A percentile compares a stretch with the other conserved stretches of the same genome.
Evolutionary conservation across 2,797 vertebrate species (phyloP).

Genomic region (Myotis vivesi): DNA sequence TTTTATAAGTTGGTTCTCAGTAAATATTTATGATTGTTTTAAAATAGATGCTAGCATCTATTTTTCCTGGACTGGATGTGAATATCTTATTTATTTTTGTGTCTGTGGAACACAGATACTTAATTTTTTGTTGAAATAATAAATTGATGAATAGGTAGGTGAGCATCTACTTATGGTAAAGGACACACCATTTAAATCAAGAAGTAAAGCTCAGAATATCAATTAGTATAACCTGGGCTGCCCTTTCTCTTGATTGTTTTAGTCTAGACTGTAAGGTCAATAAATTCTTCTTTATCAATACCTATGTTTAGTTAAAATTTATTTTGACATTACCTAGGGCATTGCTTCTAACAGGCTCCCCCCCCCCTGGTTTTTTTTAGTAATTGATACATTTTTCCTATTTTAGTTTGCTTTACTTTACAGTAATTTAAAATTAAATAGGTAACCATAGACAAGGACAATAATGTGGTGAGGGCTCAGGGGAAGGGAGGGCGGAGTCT

Average conservation of each 20-base stretch:
- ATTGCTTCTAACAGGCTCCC: no score
- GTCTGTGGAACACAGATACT: neutral
- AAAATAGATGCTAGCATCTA: neutral
- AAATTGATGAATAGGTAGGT: neutral
- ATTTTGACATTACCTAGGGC: neutral
- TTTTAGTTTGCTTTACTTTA: neutral
- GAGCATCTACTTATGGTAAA: neutral
- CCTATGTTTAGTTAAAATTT: neutral
- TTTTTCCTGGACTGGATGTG: neutral
- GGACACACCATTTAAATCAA: neutral
- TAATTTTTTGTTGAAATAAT: neutral
- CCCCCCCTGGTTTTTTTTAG: neutral
- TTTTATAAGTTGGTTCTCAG: neutral
- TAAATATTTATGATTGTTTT: neutral
- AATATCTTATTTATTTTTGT: neutral
- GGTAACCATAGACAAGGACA: neutral
- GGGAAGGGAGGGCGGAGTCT: neutral
- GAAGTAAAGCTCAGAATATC: neutral
- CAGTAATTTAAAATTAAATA: conserved; percentile 13
- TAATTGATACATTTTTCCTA: neutral
- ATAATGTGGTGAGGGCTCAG: neutral
- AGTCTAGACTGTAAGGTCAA: neutral
- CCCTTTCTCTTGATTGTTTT: neutral
- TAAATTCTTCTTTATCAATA: neutral
- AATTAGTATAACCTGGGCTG: neutral